phyloP scores from a whole-genome alignment of 2,888 invertebrate genomes.

The Cephus sareptanus region DNA sequence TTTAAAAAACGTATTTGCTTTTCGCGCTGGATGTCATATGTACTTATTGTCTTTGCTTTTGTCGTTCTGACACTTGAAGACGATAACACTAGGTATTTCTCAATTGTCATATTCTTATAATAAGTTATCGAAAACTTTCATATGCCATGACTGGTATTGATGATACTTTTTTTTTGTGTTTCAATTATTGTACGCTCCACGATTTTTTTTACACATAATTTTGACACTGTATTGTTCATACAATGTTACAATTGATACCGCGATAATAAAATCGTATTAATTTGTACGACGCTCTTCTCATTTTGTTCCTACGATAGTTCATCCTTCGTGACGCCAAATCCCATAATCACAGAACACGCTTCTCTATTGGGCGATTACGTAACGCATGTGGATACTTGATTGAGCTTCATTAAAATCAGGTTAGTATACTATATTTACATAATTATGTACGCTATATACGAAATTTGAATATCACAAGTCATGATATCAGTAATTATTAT shows the following conservation, averaged over 20 bases:
- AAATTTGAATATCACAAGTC: neutral
- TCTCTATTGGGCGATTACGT: neutral
- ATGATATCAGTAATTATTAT: neutral
- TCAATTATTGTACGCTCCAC: neutral
- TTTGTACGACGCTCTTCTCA: slow-evolving; percentile 23
- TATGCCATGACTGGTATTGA: neutral
- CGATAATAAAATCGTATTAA: slow-evolving; percentile 38
- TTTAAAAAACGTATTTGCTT: slow-evolving; percentile 18
- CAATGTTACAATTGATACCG: slow-evolving; percentile 16
- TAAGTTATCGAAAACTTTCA: neutral
- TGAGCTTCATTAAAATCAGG: neutral
- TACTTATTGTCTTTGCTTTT: slow-evolving; percentile 11
- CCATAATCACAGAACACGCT: neutral
- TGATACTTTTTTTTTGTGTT: neutral
- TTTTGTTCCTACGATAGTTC: neutral
- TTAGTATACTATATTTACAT: neutral
- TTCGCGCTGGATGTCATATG: slow-evolving; percentile 12
- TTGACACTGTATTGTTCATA: slow-evolving; percentile 15
- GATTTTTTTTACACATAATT: slow-evolving; percentile 21
- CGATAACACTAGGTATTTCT: neutral
- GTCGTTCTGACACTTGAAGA: neutral
- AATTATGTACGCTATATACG: neutral
- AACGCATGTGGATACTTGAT: neutral
- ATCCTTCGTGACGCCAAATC: neutral
- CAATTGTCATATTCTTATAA: neutral